Percentiles rank a stretch among this genome's conserved stretches.
Evolutionary conservation across 2,888 invertebrate species (phyloP).

Genomic region (Drosophila borealis): DNA sequence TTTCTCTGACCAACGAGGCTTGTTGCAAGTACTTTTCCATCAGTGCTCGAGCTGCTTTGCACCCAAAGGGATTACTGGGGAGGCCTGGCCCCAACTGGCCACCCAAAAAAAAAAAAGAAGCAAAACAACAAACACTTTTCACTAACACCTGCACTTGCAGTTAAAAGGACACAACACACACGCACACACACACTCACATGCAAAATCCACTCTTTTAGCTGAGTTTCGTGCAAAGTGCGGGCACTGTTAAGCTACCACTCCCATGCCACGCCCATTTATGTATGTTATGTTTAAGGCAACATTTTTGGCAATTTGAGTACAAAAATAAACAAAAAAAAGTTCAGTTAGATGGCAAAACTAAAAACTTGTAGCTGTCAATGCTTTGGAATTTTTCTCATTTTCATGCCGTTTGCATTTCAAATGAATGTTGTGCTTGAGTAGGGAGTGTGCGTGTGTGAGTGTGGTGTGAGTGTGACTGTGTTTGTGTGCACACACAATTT

Average conservation of each 20-base stretch:
- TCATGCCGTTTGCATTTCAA: constrained; percentile 50
- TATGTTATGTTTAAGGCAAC: constrained; percentile 18
- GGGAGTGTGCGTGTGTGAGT: constrained; percentile 8
- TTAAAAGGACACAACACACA: constrained; percentile 23
- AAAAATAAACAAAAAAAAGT: neutral
- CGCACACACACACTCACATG: constrained; percentile 5
- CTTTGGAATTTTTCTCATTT: constrained; percentile 56
- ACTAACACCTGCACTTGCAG: constrained; percentile 36
- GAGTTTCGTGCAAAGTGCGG: constrained; percentile 35
- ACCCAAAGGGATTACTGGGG: constrained; percentile 28
- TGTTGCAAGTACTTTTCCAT: constrained; percentile 23
- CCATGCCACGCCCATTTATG: constrained; percentile 4
- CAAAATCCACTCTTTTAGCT: neutral
- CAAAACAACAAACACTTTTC: constrained; percentile 7
- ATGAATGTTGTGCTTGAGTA: constrained; percentile 28
- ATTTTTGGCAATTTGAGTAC: constrained; percentile 29
- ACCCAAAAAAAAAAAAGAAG: constrained; percentile 5
- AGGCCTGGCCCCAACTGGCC: neutral
- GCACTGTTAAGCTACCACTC: constrained; percentile 23
- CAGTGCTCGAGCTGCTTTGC: constrained; percentile 14
- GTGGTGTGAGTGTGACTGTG: neutral
- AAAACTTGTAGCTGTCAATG: constrained; percentile 57
- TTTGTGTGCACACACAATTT: constrained; percentile 49
- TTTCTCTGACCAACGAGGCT: constrained; percentile 12
- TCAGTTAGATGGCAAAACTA: constrained; percentile 24